Conservation (phyloP, 2,797 vertebrate species). For the Melanotaenia pygmaea region DNA sequence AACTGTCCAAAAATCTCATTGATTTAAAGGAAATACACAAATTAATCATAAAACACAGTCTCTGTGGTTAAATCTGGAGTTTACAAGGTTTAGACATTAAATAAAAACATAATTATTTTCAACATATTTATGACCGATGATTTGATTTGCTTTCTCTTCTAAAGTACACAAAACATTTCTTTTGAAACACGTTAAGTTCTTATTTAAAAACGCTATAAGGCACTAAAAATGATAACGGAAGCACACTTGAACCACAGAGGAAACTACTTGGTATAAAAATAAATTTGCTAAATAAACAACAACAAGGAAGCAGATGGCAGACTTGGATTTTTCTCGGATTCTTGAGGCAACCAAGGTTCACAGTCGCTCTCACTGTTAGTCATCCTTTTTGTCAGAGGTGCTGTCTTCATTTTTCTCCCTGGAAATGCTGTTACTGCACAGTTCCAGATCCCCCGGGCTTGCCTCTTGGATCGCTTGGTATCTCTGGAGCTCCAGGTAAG, state of each 20-base stretch:
- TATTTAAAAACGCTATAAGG: constrained; percentile 68
- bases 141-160: constrained; percentile 6
- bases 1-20: constrained; percentile 10
- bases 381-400: constrained; percentile 93
- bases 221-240: constrained; percentile 64
- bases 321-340: not conserved
- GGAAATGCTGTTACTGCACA: constrained; percentile 62
- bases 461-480: constrained; percentile 85
- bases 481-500: constrained; percentile 94
- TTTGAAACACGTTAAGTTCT: constrained; percentile 5
- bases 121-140: not conserved
- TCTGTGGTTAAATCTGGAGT: constrained; percentile 7
- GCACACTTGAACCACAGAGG: constrained; percentile 32
- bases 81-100: not conserved
- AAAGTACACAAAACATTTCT: not conserved
- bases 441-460: constrained; percentile 51
- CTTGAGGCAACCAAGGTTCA: constrained; percentile 7
- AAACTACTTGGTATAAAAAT: constrained; percentile 42
- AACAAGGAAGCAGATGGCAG: not conserved
- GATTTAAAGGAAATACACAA: constrained; percentile 13
- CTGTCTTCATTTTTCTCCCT: constrained; percentile 77
- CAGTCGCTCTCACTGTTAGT: constrained; percentile 74
- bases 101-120: constrained; percentile 23
- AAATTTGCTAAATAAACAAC: constrained; percentile 4
- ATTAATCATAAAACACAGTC: not conserved